Evolutionary conservation across 2,113 vertebrate species (phyloP).

Genomic region (Festucalex cinctus): DNA sequence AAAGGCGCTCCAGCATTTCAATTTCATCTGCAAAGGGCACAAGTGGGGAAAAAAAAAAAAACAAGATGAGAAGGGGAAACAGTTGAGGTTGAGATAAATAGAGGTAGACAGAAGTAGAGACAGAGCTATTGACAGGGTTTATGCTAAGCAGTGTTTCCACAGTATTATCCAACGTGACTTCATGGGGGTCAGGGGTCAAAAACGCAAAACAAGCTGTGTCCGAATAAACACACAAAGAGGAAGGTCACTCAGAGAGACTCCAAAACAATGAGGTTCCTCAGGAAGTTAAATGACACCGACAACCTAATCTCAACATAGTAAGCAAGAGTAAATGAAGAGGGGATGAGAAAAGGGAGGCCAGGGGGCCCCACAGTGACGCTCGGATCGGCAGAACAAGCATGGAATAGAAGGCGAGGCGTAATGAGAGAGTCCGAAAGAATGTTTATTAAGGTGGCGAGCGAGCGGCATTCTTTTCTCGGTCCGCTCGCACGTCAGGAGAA

Average conservation of each 20-base stretch:
- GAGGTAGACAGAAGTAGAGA: neutral
- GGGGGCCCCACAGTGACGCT: conserved; percentile 22
- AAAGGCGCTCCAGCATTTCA: conserved; percentile 86
- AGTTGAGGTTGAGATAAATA: conserved; percentile 2
- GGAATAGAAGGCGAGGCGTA: conserved; percentile 25
- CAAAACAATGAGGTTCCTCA: conserved; percentile 58
- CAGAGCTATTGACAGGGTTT: conserved; percentile 2
- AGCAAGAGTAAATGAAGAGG: conserved; percentile 59
- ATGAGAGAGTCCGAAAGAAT: conserved; percentile 47
- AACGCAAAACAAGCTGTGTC: conserved; percentile 36
- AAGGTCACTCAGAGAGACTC: conserved; percentile 45
- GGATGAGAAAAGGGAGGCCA: conserved; percentile 32
- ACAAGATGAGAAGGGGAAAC: neutral
- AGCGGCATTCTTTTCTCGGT: conserved; percentile 33
- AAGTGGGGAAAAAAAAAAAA: neutral
- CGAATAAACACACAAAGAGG: conserved; percentile 35
- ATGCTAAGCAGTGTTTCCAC: conserved; percentile 18
- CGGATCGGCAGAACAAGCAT: conserved; percentile 29
- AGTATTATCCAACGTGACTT: conserved; percentile 41
- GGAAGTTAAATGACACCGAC: conserved; percentile 65
- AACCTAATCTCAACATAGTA: conserved; percentile 69
- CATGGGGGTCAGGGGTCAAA: conserved; percentile 56
- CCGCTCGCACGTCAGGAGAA: conserved; percentile 33
- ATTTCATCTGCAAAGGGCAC: conserved; percentile 79
- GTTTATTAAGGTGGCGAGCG: conserved; percentile 24